Evolutionary conservation across 1,140 invertebrate genomes (phyloP).

Genomic region (Brachionus manjavacas): DNA sequence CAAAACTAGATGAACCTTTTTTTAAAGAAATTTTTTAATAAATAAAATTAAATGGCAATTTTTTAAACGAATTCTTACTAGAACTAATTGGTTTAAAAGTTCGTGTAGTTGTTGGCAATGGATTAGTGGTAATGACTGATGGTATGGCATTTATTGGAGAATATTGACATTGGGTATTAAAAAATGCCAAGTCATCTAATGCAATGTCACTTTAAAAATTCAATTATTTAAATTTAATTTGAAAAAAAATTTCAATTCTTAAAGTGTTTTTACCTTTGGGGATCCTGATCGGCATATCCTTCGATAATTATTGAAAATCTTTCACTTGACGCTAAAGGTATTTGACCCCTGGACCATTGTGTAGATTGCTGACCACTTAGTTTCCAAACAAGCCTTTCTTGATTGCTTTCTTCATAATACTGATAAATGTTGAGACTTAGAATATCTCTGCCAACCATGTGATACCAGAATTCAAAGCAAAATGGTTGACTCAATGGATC

Average conservation of each 20-base stretch:
- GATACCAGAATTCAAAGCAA: slow-evolving; percentile 43
- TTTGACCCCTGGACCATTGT: slow-evolving; percentile 31
- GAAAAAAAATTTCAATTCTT: no score
- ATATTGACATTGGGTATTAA: slow-evolving; percentile 47
- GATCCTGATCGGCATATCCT: slow-evolving; percentile 45
- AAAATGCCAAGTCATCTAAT: slow-evolving; percentile 52
- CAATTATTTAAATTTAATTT: not conserved
- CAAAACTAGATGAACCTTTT: not conserved
- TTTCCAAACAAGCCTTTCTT: slow-evolving; percentile 19
- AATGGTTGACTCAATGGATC: slow-evolving; percentile 44
- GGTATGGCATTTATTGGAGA: slow-evolving; percentile 48
- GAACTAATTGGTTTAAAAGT: slow-evolving; percentile 44
- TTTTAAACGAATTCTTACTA: slow-evolving; percentile 15
- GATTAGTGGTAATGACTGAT: slow-evolving; percentile 40
- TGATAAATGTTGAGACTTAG: slow-evolving; percentile 20
- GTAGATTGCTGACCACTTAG: slow-evolving; percentile 33
- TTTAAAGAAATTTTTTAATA: not conserved
- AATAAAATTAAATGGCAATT: not conserved
- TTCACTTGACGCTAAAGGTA: not conserved
- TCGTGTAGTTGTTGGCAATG: slow-evolving; percentile 36
- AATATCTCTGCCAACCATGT: slow-evolving; percentile 15
- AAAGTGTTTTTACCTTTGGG: not conserved
- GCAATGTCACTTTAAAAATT: slow-evolving; percentile 47
- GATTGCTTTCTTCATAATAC: not conserved
- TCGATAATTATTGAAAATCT: slow-evolving; percentile 48